Base-by-base conservation (phyloP, 2,797 vertebrate species). In the Dipus sagitta region DNA sequence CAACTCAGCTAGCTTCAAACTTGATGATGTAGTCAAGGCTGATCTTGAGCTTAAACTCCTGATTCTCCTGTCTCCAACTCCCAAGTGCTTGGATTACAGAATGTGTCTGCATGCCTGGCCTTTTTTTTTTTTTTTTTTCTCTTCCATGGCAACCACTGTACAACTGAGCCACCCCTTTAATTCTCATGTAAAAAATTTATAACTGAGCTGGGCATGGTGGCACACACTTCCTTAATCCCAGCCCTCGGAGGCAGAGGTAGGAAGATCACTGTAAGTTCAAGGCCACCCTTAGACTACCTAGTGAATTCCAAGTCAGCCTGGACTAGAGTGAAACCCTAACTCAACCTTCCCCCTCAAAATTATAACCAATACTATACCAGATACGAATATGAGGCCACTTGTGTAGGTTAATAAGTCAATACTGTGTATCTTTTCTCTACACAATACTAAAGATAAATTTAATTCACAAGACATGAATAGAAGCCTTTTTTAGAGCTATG, bases 381-480 rank as follows among this genome's bases (percentile, higher is more conserved):
- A 91, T 81, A 9, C 92, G 64, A 95, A 60, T 94, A 70, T 75
- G 60, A 90, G 72, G 60, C 42, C 86, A 74, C 64, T 93, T 83
- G 65, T 65, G 4, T 81, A 90, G 62, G 10, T 86, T 88, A 60
- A 32, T 91, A 34, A 47, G 47, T 90, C 47, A 93, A 5, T 90
- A 85, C 6, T 80, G 14, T 86, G 42, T 34, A 47, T 88, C 84
- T 88, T 92, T 94, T 87, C n/a, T 92, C 28, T 94, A 3, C 87
- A 26, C 77, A 90, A 26, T 89, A 67, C 38, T 90, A 24, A 38
- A 11, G 54, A 84, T 89, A 81, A 77, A 95, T 90, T 62, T 92
- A 78, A 94, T 88, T 67, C 9, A 52, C 47, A 64, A 93, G 74
- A 92, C 92, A 78, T 64, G 92, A 90, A 89, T 94, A 88, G 32